phyloP scores from a whole-genome alignment of 2,888 invertebrate species.

The Amiota mariae region DNA sequence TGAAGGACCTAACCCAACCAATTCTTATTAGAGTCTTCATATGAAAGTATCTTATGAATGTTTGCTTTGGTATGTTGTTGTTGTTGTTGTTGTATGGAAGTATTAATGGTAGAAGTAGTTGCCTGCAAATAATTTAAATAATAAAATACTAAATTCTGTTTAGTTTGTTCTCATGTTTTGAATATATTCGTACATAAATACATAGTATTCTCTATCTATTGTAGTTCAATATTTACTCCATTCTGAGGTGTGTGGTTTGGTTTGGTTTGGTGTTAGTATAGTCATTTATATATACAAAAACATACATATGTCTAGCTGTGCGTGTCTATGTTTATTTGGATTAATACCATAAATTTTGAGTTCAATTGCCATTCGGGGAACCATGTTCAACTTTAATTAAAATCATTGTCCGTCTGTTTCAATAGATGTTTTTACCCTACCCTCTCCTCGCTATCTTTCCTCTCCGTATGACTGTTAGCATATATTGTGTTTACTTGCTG shows the following conservation, averaged over 20 bases:
- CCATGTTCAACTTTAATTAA: constrained; percentile 64
- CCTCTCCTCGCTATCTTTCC: too few species aligned
- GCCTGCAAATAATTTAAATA: constrained; percentile 63
- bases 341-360: constrained; percentile 40
- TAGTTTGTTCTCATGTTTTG: constrained; percentile 51
- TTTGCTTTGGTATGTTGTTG: not conserved
- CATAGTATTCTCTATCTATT: too few species aligned
- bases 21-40: too few species aligned
- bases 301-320: constrained; percentile 16
- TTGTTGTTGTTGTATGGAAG: not conserved
- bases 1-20: too few species aligned
- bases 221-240: too few species aligned
- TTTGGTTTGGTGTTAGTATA: too few species aligned
- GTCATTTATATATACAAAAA: not conserved
- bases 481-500: too few species aligned
- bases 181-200: too few species aligned
- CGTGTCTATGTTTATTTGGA: constrained; percentile 13
- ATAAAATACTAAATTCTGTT: constrained; percentile 68
- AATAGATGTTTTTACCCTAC: not conserved
- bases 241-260: too few species aligned
- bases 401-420: constrained; percentile 41
- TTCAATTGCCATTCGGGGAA: constrained; percentile 63
- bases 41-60: too few species aligned
- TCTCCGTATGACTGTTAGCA: too few species aligned
- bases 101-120: constrained; percentile 1